Evolutionary conservation across 1,140 invertebrate species (phyloP), one percentile per base, ranked within the genome.

Genomic region (Leptopilina boulardi): DNA sequence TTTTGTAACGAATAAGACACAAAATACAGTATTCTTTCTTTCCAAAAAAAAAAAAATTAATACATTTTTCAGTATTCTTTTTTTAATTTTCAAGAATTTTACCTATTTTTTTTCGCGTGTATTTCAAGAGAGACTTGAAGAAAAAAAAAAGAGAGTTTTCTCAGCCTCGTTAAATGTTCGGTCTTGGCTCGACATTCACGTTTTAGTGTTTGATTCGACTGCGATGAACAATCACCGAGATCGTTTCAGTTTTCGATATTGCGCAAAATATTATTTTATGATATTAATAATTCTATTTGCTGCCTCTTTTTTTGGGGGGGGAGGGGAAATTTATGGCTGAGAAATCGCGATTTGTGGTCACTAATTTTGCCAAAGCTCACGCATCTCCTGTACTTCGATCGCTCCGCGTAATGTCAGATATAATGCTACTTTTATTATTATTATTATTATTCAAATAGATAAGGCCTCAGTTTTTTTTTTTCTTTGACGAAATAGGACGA

Each of bases 401-500:
- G 74, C 72, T 71, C 59, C 75, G 75, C 74, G 73, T 70, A 47
- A 76, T 77, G 56, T 77, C 75, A 80, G 79, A 87, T 83, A 82
- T 83, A 87, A 87, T 77, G 82, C 85, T 88, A 88, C 84, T 83
- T 85, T 88, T 87, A 88, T 86, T 87, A 88, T 87, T 87, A 88
- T 88, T 87, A 88, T 86, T 87, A 88, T 87, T 87, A 88, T 87
- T 86, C 82, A 87, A 86, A 84, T 88, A 89, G 86, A 87, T 88
- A 87, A 88, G 87, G 81, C 84, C 83, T 87, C 85, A 86, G 81
- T 88, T 84, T 85, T 30, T 30, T n/a, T n/a, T n/a, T n/a, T n/a
- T n/a, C n/a, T n/a, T 30, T 85, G 82, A 88, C 84, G 78, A 85
- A 82, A 86, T 85, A 88, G 80, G 82, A 86, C 85, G 86, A 86